phyloP scores from a whole-genome alignment of 2,113 vertebrate species.

The Actinemys pallida region DNA sequence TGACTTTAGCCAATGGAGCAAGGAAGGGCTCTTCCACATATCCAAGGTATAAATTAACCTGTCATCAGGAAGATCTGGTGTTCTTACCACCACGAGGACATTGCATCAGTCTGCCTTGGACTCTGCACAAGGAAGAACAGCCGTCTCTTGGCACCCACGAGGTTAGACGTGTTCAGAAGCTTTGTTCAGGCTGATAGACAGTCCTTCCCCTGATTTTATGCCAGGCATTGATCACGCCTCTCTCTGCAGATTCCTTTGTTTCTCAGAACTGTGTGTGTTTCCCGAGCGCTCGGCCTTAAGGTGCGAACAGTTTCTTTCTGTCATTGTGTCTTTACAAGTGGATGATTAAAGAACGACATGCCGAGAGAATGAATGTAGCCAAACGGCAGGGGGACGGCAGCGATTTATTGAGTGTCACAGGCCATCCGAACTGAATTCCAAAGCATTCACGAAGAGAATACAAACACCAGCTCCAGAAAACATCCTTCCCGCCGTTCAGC shows the following conservation, averaged over 20 bases:
- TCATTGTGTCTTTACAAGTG: not conserved
- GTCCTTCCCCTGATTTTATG: not conserved
- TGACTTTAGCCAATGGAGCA: not conserved
- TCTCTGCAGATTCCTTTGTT: not conserved
- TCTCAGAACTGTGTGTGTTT: not conserved
- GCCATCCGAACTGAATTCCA: not conserved
- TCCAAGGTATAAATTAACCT: not conserved
- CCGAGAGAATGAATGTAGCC: not conserved
- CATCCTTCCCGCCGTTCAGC: not conserved
- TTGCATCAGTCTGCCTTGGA: not conserved
- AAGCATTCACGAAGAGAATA: not conserved
- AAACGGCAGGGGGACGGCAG: not conserved
- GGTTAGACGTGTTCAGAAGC: not conserved
- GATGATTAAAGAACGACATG: not conserved
- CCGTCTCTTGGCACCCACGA: not conserved
- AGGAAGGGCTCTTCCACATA: not conserved
- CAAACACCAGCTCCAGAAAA: not conserved
- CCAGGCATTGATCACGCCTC: not conserved
- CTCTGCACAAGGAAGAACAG: not conserved
- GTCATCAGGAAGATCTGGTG: accelerated
- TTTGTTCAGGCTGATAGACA: not conserved
- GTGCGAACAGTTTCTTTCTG: not conserved
- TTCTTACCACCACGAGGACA: not conserved
- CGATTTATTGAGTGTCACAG: not conserved
- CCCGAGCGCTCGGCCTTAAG: not conserved